phyloP scores from a whole-genome alignment of 2,113 vertebrate genomes.

The Felis catus region DNA sequence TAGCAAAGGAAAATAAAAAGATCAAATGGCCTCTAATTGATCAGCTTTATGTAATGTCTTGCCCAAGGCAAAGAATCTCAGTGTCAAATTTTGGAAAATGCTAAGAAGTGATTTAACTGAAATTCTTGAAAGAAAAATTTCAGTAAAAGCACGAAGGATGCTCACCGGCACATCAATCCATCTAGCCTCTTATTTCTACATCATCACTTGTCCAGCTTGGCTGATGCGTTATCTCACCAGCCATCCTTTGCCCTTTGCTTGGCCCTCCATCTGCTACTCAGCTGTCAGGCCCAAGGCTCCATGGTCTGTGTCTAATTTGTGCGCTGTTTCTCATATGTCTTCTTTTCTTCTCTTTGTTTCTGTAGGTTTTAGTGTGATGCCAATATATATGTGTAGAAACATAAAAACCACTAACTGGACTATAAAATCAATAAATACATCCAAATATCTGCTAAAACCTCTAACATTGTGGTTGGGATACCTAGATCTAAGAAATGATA shows the following conservation, averaged over 20 bases:
- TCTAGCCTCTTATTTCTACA: not conserved
- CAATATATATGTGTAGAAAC: not conserved
- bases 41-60: not conserved
- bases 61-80: not conserved
- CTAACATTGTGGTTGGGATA: not conserved
- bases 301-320: not conserved
- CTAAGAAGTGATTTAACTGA: not conserved
- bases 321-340: not conserved
- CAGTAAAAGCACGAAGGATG: not conserved
- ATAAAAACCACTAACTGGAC: not conserved
- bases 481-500: not conserved
- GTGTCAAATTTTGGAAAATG: not conserved
- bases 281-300: not conserved
- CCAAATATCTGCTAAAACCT: not conserved
- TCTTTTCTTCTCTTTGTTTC: not conserved
- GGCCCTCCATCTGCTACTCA: not conserved
- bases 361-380: not conserved
- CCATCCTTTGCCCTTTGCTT: not conserved
- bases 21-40: not conserved
- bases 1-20: not conserved
- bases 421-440: not conserved
- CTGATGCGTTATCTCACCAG: not conserved
- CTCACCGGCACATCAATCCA: not conserved
- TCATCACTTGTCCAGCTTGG: not conserved
- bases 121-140: not conserved